phyloP scores from a whole-genome alignment of 2,797 vertebrate genomes.

The Acridotheres tristis region DNA sequence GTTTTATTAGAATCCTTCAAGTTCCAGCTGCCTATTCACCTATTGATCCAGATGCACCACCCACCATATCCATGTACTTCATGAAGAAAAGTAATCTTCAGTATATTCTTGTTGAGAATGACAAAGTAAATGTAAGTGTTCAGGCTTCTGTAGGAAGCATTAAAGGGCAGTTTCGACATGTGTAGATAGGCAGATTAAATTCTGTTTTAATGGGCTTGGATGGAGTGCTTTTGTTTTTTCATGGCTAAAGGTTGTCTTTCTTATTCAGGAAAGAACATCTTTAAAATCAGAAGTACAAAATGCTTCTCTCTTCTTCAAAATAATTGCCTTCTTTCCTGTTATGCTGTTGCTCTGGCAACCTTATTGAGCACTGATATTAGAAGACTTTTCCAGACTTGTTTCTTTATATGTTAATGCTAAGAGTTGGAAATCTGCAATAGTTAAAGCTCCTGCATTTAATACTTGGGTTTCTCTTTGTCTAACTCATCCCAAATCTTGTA shows the following conservation, averaged over 20 bases:
- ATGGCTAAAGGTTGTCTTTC: neutral
- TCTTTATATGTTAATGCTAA: neutral
- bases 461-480: neutral
- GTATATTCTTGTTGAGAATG: slow-evolving; percentile 86
- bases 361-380: neutral
- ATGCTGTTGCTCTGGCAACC: neutral
- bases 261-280: neutral
- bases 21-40: slow-evolving; percentile 89
- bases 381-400: neutral
- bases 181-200: neutral
- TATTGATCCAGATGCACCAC: slow-evolving; percentile 85
- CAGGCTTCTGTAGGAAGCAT: neutral
- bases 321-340: neutral
- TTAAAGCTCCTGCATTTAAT: neutral
- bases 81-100: slow-evolving; percentile 82
- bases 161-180: neutral
- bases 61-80: slow-evolving; percentile 77
- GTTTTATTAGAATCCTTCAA: slow-evolving; percentile 84
- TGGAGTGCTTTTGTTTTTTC: neutral
- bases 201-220: neutral
- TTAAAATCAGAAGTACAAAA: neutral
- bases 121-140: slow-evolving; percentile 81
- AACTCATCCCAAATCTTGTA: neutral
- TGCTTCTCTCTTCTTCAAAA: neutral
- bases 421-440: neutral